Evolutionary conservation across 1,140 invertebrate species (phyloP).

Genomic region (Eriocheir sinensis): DNA sequence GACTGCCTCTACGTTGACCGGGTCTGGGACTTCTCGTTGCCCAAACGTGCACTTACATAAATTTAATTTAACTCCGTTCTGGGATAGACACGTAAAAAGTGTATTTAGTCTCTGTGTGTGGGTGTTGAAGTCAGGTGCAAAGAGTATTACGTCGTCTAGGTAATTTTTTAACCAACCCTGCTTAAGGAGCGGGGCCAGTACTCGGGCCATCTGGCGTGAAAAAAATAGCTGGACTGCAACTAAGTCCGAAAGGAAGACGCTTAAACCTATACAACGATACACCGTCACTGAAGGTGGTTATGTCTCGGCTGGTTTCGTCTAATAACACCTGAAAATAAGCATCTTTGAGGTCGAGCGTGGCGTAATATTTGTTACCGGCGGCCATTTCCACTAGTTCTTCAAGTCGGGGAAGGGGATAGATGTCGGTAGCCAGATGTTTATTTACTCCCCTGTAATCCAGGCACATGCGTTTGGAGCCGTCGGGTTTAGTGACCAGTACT

Average conservation of each 20-base stretch:
- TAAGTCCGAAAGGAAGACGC: neutral
- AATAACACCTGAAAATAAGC: constrained; percentile 34
- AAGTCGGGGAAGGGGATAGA: constrained; percentile 35
- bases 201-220: neutral
- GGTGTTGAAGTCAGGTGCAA: neutral
- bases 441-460: constrained; percentile 36
- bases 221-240: neutral
- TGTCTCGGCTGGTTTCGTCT: neutral
- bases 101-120: neutral
- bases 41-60: too few species aligned
- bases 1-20: too few species aligned
- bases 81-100: neutral
- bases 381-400: constrained; percentile 31
- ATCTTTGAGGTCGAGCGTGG: constrained; percentile 40
- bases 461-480: constrained; percentile 52
- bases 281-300: constrained; percentile 32
- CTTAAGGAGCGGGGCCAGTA: neutral
- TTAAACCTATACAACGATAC: neutral
- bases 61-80: constrained; percentile 30
- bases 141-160: neutral
- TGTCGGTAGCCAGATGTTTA: neutral
- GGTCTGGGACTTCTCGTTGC: too few species aligned
- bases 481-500: constrained; percentile 38
- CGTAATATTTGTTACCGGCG: constrained; percentile 32
- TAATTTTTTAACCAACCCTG: neutral